Percentiles rank a stretch among this genome's conserved stretches.
phyloP scores from a whole-genome alignment of 2,113 vertebrate species.

The Tragelaphus strepsiceros region DNA sequence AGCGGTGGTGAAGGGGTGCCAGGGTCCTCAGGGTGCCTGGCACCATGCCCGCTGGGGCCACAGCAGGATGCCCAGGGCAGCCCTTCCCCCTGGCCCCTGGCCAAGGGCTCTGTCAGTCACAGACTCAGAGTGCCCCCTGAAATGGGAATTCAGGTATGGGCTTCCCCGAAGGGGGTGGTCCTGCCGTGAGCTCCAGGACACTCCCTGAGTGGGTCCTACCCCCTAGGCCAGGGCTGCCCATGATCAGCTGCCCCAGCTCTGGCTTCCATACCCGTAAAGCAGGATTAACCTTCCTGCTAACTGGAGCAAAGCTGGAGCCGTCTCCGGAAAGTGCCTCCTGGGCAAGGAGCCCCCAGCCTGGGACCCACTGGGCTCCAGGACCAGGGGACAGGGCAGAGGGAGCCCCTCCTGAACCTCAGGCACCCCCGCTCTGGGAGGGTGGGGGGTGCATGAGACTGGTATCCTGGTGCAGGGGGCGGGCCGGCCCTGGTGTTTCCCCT shows the following conservation, averaged over 20 bases:
- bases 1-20: no score
- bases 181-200: neutral
- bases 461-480: neutral
- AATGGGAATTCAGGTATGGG: no score
- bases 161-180: neutral
- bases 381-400: rapidly evolving
- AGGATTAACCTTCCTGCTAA: neutral
- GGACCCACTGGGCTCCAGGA: no score
- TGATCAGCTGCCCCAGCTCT: rapidly evolving
- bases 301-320: rapidly evolving
- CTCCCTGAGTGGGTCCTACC: rapidly evolving
- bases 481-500: rapidly evolving
- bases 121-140: neutral
- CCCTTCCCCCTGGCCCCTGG: neutral
- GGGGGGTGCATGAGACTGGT: neutral
- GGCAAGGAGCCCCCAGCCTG: no score
- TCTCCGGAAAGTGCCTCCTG: neutral
- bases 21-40: rapidly evolving
- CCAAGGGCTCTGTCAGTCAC: neutral
- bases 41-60: neutral
- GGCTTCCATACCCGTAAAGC: neutral
- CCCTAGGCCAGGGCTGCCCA: rapidly evolving
- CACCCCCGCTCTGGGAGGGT: neutral
- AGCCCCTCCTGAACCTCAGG: neutral
- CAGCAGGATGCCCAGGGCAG: neutral